phyloP scores from a whole-genome alignment of 2,888 invertebrate species.

The Netelia virgata region DNA sequence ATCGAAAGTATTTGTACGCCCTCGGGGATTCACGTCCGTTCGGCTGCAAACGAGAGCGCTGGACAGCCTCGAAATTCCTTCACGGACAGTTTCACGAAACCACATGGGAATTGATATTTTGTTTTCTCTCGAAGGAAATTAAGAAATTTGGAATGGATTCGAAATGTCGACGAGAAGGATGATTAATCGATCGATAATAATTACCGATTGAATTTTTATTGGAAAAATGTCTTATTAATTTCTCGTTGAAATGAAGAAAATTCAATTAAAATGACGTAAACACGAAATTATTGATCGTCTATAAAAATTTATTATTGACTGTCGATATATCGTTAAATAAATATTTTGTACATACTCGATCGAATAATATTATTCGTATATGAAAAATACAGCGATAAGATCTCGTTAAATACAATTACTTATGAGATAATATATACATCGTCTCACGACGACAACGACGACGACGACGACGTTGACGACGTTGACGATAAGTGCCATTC shows the following conservation, averaged over 20 bases:
- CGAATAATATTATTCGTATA: not conserved
- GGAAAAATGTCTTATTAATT: too few relatives aligned
- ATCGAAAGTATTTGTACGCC: slow-evolving; percentile 75
- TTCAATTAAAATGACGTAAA: too few relatives aligned
- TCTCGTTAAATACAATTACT: not conserved
- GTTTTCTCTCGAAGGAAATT: not conserved
- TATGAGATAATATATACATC: not conserved
- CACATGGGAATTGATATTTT: not conserved
- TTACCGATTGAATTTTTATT: not conserved
- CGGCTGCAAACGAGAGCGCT: slow-evolving; percentile 7
- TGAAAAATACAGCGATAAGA: not conserved
- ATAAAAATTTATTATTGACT: not conserved
- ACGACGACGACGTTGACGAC: slow-evolving; percentile 43
- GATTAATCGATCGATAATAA: not conserved
- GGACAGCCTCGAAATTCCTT: not conserved
- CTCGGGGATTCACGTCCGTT: slow-evolving; percentile 66
- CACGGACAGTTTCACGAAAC: not conserved
- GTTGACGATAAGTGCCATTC: slow-evolving; percentile 45
- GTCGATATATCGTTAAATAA: not conserved
- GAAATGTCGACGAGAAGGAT: not conserved
- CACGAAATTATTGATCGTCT: too few relatives aligned
- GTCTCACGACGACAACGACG: slow-evolving; percentile 34
- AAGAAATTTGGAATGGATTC: not conserved
- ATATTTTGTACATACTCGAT: not conserved
- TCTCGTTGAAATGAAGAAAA: too few relatives aligned